Base-by-base conservation (phyloP, 2,113 vertebrate species). In the Xiphophorus hellerii region DNA sequence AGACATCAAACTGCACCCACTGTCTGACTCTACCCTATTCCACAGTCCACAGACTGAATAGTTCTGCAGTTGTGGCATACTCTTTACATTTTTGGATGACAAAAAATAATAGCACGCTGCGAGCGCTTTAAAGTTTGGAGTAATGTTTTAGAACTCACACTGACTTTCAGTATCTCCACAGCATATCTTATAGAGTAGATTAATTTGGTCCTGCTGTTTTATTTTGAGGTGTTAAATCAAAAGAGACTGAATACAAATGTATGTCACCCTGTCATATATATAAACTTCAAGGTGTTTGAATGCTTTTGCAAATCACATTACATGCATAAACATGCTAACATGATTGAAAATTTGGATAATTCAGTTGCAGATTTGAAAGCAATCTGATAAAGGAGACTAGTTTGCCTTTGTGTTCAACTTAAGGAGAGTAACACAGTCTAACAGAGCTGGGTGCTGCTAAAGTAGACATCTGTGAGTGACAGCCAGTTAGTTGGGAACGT, bases 401-500 rank as follows among this genome's bases (percentile, higher is more conserved):
- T 77, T 73, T 64, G 30, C 9, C 65, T 74, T 1, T 70, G 42
- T 39, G 51, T 58, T 54, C 68, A 28, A 76, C 72, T 71, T 72
- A 10, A 77, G 82, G 66, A 70, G 76, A 79, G 63, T 58, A 65
- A 78, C 74, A 70, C 54, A 82, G 74, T 73, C 69, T 20, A 72
- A 61, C 30, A 66, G 62, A 70, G 73, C 48, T 42, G 68, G 77
- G 48, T 27, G 27, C n/a, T 30, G 51, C 77, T 73, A 73, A 87
- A 74, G 76, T 71, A 77, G 79, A 86, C 74, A 83, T 87, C 60
- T 72, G 39, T 88, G 88, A 92, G 79, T 84, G 89, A 89, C 83
- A 86, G 80, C 51, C 75, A 25, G 74, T 82, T 86, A 84, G 82
- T 81, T 70, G 77, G 69, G 71, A 83, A 78, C 69, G 64, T 77